Evolutionary conservation across 2,888 invertebrate genomes (phyloP), one percentile per base, ranked within the genome.

Genomic region (Dioctria rufipes): DNA sequence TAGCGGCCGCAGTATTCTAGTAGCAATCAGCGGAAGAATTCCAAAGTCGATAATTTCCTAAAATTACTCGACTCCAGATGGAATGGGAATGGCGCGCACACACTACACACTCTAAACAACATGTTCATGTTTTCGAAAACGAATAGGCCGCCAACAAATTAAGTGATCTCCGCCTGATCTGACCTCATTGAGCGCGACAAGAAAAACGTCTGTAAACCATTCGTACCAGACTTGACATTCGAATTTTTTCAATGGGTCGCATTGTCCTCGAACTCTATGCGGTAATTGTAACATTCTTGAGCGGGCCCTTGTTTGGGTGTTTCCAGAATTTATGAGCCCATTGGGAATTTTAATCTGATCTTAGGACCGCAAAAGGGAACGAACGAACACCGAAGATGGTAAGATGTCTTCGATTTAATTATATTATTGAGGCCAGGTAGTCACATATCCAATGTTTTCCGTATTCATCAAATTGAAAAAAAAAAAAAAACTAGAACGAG

Each of bases 121-220:
- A 46, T 67, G 25, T 46, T 67, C 46, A 46, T 67, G 42, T 67
- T 25, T 25, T 43, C 0, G 67, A 67, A 66, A 67, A 42, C 43
- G 42, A 67, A 67, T 67, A 67, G 67, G 25, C 67, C 46, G 67
- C 67, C 67, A 67, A 67, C 67, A 67, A 67, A 67, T 67, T 67
- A 67, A 67, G 67, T 46, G 46, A 46, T 67, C 67, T 66, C n/a
- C 25, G 46, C 8, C 46, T 8, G 46, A 46, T 46, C 46, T 8
- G 46, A 46, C 46, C 46, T 46, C 8, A 46, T 46, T 6, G 46
- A 46, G 67, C 25, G 67, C 46, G 67, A 67, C 67, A 67, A n/a
- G 46, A 25, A 46, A 67, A 67, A 67, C 43, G 67, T 6, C 46
- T 46, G 46, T 46, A 46, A 46, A 8, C 46, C 46, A 46, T 25